Conservation (phyloP, 2,888 invertebrate species). For the Lysandra coridon region DNA sequence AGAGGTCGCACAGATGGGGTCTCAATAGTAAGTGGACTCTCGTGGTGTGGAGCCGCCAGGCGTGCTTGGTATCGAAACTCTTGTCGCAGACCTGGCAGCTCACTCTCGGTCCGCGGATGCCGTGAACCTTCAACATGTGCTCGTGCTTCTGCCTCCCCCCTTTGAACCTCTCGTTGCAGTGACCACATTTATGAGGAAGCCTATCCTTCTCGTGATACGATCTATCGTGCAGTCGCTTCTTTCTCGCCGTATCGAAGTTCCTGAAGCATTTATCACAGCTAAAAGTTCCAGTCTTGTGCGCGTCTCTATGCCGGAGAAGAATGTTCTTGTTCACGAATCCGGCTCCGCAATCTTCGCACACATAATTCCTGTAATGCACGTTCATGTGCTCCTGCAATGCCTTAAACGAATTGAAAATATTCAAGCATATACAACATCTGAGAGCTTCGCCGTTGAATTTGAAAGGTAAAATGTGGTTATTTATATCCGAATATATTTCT, state of each 20-base stretch:
- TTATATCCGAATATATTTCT: slow-evolving; percentile 43
- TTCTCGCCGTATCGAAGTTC: slow-evolving; percentile 69
- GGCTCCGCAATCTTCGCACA: slow-evolving; percentile 48
- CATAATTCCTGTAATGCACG: slow-evolving; percentile 48
- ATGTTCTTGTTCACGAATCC: slow-evolving; percentile 48
- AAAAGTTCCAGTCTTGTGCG: slow-evolving; percentile 59
- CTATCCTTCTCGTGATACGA: slow-evolving; percentile 57
- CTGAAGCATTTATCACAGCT: slow-evolving; percentile 64
- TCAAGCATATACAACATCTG: slow-evolving; percentile 47
- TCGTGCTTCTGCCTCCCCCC: slow-evolving; percentile 52
- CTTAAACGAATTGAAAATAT: slow-evolving; percentile 47
- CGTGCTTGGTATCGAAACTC: slow-evolving; percentile 50
- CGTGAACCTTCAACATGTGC: slow-evolving; percentile 52
- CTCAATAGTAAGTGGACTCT: slow-evolving; percentile 59
- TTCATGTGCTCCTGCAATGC: slow-evolving; percentile 51
- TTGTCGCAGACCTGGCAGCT: slow-evolving; percentile 58
- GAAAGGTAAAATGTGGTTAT: slow-evolving; percentile 49
- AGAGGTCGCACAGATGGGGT: slow-evolving; percentile 51
- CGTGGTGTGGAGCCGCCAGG: slow-evolving; percentile 53
- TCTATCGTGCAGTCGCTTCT: slow-evolving; percentile 66
- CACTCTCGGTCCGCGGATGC: slow-evolving; percentile 46
- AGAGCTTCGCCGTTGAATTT: slow-evolving; percentile 46
- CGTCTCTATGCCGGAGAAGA: slow-evolving; percentile 52
- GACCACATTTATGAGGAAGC: slow-evolving; percentile 52
- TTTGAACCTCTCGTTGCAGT: slow-evolving; percentile 53